Conservation (phyloP, 2,113 vertebrate species). For the Urocolius indicus region DNA sequence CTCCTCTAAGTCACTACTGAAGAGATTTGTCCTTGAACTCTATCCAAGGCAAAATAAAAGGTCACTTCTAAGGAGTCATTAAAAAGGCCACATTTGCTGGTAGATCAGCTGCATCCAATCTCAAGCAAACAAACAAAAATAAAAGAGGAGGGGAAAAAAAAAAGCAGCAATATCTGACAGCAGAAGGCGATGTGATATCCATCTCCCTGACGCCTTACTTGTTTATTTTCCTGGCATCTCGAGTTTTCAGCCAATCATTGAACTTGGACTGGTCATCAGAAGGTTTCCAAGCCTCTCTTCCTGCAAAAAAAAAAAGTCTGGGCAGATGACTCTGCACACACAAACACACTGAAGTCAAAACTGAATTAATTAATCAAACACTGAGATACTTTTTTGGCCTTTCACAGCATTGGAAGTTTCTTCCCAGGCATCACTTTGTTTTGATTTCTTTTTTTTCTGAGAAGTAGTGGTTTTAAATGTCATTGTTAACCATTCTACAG, state of each 20-base stretch:
- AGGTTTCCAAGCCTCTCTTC: conserved; percentile 79
- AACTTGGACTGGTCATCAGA: conserved; percentile 78
- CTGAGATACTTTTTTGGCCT: not conserved
- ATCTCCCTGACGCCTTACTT: conserved; percentile 58
- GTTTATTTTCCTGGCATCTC: conserved; percentile 77
- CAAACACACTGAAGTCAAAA: not conserved
- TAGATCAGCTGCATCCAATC: not conserved
- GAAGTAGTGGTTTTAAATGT: not conserved
- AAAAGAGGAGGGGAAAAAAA: fast-evolving
- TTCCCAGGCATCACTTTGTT: not conserved
- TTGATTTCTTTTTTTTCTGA: not conserved
- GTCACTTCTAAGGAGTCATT: not conserved
- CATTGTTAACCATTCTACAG: not conserved
- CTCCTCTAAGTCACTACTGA: not conserved
- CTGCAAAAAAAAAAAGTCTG: conserved; percentile 83
- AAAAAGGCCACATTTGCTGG: not conserved
- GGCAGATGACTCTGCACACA: conserved; percentile 74
- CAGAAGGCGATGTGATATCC: not conserved
- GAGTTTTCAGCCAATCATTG: conserved; percentile 79
- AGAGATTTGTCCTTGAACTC: not conserved
- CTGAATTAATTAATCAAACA: not conserved
- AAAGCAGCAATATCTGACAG: not conserved
- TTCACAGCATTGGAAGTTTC: not conserved
- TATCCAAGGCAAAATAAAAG: not conserved
- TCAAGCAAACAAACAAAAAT: not conserved